Base-by-base conservation (phyloP, 2,113 vertebrate genomes). In the Eurypyga helias region DNA sequence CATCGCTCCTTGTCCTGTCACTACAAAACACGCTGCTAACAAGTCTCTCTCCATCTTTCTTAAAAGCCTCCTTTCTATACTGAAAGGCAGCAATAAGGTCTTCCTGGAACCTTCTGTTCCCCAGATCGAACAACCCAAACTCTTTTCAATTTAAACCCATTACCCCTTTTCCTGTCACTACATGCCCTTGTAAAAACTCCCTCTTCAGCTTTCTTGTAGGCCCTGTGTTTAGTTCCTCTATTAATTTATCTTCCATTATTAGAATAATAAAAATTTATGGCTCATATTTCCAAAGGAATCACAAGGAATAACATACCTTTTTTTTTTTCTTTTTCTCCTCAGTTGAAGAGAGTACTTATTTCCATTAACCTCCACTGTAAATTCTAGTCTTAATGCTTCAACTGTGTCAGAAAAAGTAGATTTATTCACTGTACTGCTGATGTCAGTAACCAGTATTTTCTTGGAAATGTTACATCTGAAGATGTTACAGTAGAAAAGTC, bases 321-420 rank as follows among this genome's bases (percentile, higher is more conserved):
- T 11, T 16, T 48, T 31, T 38, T 41, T 23, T 72, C 20, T 52
- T 45, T 34, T 41, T 41, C 41, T 41, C 41, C 41, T 12, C 13
- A 48, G 1, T 45, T 67, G 46, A 87, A 89, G 17, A 5, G 75
- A 90, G 18, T 43, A 52, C 62, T 79, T 84, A 87, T 62, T 95
- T 91, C 49, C 58, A 69, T 91, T 94, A 92, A 70, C 49, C 41
- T 94, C 36, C 58, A 58, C 76, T 73, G 58, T 77, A 95, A 92
- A 88, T 87, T 83, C 58, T 19, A 43, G 28, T 66, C 29, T 90
- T 83, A 91, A 54, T 80, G 54, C 46, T 61, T 80, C 49, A 83
- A 10, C 45, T 41, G 1, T 38, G 28, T 80, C 31, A 89, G 52
- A 79, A 43, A 89, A 85, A 70, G 45, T 80, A 73, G 45, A 77